phyloP scores from a whole-genome alignment of 2,888 invertebrate genomes.

The Latheticus oryzae region DNA sequence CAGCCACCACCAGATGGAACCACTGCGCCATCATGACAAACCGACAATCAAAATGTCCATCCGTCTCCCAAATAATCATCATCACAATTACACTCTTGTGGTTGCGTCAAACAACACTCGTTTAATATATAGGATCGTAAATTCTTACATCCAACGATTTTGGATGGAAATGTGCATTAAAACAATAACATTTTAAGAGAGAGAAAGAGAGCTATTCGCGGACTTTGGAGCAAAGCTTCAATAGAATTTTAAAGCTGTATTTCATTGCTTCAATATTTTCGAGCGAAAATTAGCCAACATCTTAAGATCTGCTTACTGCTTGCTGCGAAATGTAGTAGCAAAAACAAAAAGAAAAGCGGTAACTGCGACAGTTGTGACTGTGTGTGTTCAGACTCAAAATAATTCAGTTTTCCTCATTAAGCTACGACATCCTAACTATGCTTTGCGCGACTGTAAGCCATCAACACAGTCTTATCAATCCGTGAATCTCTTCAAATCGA shows the following conservation, averaged over 20 bases:
- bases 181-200: no score
- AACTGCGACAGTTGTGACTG: slow-evolving; percentile 14
- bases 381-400: slow-evolving; percentile 16
- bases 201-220: no score
- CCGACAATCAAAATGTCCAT: slow-evolving; percentile 29
- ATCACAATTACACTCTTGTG: slow-evolving; percentile 31
- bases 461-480: slow-evolving; percentile 22
- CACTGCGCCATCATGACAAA: slow-evolving; percentile 26
- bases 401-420: slow-evolving; percentile 30
- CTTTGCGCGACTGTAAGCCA: slow-evolving; percentile 12
- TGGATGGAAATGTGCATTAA: no score
- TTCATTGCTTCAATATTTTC: no score
- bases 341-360: slow-evolving; percentile 12
- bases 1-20: slow-evolving; percentile 34
- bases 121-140: slow-evolving; percentile 31
- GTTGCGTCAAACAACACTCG: neutral
- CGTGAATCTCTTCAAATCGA: slow-evolving; percentile 7
- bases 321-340: no score
- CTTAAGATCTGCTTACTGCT: no score
- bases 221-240: no score
- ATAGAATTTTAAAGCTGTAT: no score
- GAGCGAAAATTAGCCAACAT: no score
- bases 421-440: slow-evolving; percentile 22
- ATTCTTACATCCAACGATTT: slow-evolving; percentile 32
- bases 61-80: slow-evolving; percentile 36